Evolutionary conservation across 2,113 vertebrate genomes (phyloP), one percentile per base, ranked within the genome.

Genomic region (Aptenodytes forsteri): DNA sequence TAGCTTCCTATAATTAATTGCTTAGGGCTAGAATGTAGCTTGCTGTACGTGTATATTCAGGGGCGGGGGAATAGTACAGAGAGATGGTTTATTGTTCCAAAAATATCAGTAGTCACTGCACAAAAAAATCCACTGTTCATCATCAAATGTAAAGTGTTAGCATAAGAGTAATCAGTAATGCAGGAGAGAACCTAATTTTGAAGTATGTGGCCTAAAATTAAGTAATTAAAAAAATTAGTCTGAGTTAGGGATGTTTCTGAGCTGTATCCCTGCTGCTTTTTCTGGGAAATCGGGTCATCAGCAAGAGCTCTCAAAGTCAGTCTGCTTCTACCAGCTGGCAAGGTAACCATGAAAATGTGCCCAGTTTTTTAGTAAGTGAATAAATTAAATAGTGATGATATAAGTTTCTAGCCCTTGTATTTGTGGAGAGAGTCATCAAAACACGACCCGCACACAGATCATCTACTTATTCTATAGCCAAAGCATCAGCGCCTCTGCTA

Each of bases 121-220:
- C 52, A 87, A 95, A 87, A 91, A 42, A 65, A 80, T 42, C 16
- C 19, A 50, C 46, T 66, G 56, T 73, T 85, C 16, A 2, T 89
- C 64, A 56, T 3, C 73, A 70, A 49, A 58, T 75, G 15, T 44
- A 42, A 85, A n/a, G 26, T 59, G 70, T 72, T 89, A 90, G 58
- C 76, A 40, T 84, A 29, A 84, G 80, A 95, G 44, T 58, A 72
- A 90, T 97, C 89, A 91, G 55, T 42, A 72, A 84, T 86, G 70
- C 62, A 91, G 75, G 52, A 88, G 71, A 19, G 78, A 92, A 77
- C 66, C 26, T 65, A 54, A 79, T 89, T 95, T 86, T 87, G 77
- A 93, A 96, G 77, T 89, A 72, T 85, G 66, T 91, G 81, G 38
- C 67, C 89, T 96, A 94, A 96, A 93, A 85, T 82, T 70, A 89